Base-by-base conservation (phyloP, 1,140 invertebrate species). In the Papilio xuthus region DNA sequence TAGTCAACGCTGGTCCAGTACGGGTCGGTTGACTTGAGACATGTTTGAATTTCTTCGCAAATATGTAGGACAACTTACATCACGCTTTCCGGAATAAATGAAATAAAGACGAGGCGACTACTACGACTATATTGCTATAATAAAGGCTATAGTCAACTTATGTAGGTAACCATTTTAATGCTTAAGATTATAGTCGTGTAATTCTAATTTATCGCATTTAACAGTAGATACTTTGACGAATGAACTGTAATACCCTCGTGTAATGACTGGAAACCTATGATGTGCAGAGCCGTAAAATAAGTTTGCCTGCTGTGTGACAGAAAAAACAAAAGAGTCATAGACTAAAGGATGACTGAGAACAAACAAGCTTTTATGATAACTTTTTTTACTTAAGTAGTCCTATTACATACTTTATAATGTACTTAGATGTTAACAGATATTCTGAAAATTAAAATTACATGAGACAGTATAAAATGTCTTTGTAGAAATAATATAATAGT, bases 211-310 rank as follows among this genome's bases (percentile, higher is more conserved):
- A 32, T 53, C 4, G 4, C 50, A 20, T 53, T 4, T 53, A 53
- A 53, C 50, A 53, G 20, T 20, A 53, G n/a, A 20, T 20, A 53
- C 50, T 53, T 9, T 53, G n/a, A 53, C 50, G 50, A 20, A 53
- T 53, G 50, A 53, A 53, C 50, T 53, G 18, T 8, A 53, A 53
- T 53, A 53, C 50, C 50, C 50, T 53, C 50, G 50, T 53, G 9
- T 53, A n/a, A 53, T 53, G 50, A 53, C 50, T 20, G 50, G 50
- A 53, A 53, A n/a, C 50, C 50, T 53, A n/a, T 53, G 50, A 53
- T 53, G 50, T 53, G 50, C 50, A 20, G 50, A 53, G 50, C 50
- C 50, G 50, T 53, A 53, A 53, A 53, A 53, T 53, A 53, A 53
- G 50, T 53, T 53, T n/a, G 7, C 50, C 18, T 8, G 50, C 18